phyloP scores from a whole-genome alignment of 2,113 vertebrate species.

The Nettapus auritus region DNA sequence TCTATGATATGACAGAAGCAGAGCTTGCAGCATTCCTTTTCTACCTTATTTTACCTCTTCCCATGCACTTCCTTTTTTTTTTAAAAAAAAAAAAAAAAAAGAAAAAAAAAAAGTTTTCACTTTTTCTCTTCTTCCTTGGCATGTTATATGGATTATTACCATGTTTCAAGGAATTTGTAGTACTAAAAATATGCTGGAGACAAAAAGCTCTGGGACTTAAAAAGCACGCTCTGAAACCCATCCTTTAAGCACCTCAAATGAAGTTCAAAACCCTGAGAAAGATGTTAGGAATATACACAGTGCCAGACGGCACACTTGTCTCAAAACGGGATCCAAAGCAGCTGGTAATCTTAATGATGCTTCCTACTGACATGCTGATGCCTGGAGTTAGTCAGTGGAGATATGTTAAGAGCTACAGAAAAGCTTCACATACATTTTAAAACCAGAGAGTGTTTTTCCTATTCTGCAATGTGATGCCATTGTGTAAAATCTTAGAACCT shows the following conservation, averaged over 20 bases:
- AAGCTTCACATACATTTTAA: background rate
- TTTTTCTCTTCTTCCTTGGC: background rate
- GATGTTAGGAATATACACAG: background rate
- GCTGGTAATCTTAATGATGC: background rate
- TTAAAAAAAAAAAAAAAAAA: background rate
- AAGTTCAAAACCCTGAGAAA: background rate
- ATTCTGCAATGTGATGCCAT: background rate
- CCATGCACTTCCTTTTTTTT: no score
- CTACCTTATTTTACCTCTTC: background rate
- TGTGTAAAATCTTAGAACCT: background rate
- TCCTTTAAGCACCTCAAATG: background rate
- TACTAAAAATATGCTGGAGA: background rate
- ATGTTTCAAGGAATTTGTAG: rapidly evolving
- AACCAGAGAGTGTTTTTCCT: background rate
- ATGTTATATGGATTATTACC: background rate
- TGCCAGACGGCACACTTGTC: background rate
- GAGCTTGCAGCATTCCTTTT: background rate
- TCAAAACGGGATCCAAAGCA: background rate
- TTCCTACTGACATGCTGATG: background rate
- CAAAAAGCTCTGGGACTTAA: background rate
- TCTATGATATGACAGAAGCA: background rate
- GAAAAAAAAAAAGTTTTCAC: background rate
- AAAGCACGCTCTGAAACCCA: background rate
- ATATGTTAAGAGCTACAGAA: background rate
- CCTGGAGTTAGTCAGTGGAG: background rate